These are phyloP conservation scores for Calcarius lapponicus DNA, from an alignment of 2,797 vertebrate species.

Conservation along the genomic window DNA sequence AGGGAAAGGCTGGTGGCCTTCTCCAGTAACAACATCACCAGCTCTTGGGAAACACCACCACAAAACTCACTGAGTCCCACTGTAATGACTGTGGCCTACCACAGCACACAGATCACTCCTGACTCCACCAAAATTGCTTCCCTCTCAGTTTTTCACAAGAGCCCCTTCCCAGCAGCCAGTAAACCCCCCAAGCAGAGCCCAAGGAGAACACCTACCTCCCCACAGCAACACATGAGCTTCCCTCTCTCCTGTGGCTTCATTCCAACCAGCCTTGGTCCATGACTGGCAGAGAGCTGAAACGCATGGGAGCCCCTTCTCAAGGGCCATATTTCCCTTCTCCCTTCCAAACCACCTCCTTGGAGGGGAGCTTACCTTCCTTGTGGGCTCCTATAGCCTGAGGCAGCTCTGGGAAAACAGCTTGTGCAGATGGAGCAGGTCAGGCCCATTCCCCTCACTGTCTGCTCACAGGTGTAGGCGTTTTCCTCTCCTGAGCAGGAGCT, in stretches of 20 bases:
- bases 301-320: fast-evolving
- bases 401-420: background rate
- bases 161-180: background rate
- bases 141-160: background rate
- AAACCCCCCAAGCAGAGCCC: fast-evolving
- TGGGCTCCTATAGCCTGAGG: background rate
- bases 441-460: background rate
- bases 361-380: background rate
- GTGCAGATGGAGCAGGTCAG: background rate
- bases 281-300: background rate
- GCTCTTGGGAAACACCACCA: background rate
- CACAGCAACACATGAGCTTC: background rate
- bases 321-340: background rate
- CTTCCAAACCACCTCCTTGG: background rate
- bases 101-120: background rate
- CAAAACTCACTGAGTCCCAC: fast-evolving
- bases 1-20: background rate
- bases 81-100: background rate
- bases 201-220: background rate
- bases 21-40: fast-evolving
- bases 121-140: background rate
- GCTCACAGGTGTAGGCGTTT: slow-evolving; percentile 17
- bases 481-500: background rate
- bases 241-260: background rate
- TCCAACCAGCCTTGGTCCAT: background rate